phyloP scores from a whole-genome alignment of 2,113 vertebrate genomes.

The Thalassoma bifasciatum region DNA sequence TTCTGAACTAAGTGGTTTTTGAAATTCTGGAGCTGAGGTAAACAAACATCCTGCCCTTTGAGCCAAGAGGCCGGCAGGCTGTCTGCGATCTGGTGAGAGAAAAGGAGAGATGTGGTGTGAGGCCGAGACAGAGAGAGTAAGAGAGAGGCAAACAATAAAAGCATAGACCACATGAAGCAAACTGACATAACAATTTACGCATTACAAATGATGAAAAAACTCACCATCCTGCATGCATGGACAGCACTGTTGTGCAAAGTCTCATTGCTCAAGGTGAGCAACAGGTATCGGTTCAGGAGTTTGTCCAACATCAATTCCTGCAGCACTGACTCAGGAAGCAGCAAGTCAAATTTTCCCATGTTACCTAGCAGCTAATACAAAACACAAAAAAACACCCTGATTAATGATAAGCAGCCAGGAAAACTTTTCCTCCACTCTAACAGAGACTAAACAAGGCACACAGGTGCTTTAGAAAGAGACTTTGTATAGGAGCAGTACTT shows the following conservation, averaged over 20 bases:
- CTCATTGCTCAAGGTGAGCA: constrained; percentile 85
- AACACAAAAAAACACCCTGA: constrained; percentile 7
- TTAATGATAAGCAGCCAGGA: constrained; percentile 13
- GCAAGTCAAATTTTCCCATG: constrained; percentile 88
- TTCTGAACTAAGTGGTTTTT: constrained; percentile 86
- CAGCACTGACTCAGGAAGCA: constrained; percentile 84
- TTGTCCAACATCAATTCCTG: constrained; percentile 89
- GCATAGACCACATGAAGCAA: not conserved
- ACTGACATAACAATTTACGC: not conserved
- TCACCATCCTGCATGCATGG: constrained; percentile 87
- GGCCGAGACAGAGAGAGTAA: not conserved
- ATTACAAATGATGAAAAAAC: constrained; percentile 9
- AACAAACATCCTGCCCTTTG: constrained; percentile 66
- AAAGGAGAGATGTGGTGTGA: not conserved
- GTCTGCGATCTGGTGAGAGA: constrained; percentile 79
- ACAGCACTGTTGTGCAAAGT: constrained; percentile 58
- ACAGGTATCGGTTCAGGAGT: constrained; percentile 91
- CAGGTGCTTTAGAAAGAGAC: not conserved
- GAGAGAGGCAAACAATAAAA: not conserved
- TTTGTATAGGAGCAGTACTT: constrained; percentile 81
- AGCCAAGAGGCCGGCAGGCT: constrained; percentile 90
- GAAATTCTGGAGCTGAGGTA: constrained; percentile 88
- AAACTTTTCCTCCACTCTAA: not conserved
- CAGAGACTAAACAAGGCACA: not conserved
- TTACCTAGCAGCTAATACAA: constrained; percentile 86